These are phyloP conservation scores for Leptinotarsa juncta DNA, from an alignment of 2,888 invertebrate species.

Conservation along the genomic window DNA sequence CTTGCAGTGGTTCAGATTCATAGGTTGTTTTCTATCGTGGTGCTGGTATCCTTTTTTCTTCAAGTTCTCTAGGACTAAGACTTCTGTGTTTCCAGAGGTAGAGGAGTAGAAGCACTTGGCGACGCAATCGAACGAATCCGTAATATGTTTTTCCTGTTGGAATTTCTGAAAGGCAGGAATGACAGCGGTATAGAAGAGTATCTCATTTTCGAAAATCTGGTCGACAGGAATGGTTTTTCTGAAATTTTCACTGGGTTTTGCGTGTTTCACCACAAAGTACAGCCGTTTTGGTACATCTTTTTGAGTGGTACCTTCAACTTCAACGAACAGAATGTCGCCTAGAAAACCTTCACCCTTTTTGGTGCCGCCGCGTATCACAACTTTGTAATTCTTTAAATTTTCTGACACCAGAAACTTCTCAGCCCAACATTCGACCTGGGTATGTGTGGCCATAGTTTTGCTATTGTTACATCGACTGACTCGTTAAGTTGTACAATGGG, in stretches of 20 bases:
- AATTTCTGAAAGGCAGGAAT: slow-evolving; percentile 40
- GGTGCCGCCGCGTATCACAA: not conserved
- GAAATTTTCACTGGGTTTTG: slow-evolving; percentile 9
- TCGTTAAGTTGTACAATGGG: no score
- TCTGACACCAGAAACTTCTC: slow-evolving; percentile 1
- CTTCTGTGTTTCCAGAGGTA: slow-evolving; percentile 32
- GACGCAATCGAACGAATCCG: slow-evolving; percentile 31
- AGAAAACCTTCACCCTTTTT: slow-evolving; percentile 6
- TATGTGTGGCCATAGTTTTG: slow-evolving; percentile 3
- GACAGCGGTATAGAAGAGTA: slow-evolving; percentile 40
- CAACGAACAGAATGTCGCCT: slow-evolving; percentile 20
- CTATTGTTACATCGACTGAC: not conserved
- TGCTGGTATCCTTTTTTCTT: slow-evolving; percentile 40
- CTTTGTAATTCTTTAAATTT: slow-evolving; percentile 1
- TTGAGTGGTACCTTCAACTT: slow-evolving; percentile 11
- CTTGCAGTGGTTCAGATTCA: slow-evolving; percentile 43
- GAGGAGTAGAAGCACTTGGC: slow-evolving; percentile 43
- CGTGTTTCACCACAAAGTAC: slow-evolving; percentile 21
- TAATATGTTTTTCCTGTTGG: slow-evolving; percentile 37
- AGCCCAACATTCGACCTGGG: not conserved
- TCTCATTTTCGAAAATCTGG: slow-evolving; percentile 32
- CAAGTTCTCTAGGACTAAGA: slow-evolving; percentile 44
- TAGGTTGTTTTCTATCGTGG: slow-evolving; percentile 33
- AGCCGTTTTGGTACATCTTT: not conserved
- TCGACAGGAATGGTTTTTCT: slow-evolving; percentile 7